Evolutionary conservation across 2,113 vertebrate genomes (phyloP).

Genomic region (Pardalotus punctatus): DNA sequence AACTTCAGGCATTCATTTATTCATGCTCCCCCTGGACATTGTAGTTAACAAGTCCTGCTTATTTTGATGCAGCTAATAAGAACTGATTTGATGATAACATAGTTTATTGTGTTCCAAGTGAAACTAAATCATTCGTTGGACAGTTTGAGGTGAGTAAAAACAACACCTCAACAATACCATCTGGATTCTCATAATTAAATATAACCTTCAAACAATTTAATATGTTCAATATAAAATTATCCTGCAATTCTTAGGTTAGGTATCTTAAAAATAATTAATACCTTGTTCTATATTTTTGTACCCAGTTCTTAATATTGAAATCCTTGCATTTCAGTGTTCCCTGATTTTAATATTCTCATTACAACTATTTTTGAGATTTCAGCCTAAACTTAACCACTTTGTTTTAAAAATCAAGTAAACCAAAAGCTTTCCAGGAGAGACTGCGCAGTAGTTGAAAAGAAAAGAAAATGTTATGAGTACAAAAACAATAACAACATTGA

Average conservation of each 20-base stretch:
- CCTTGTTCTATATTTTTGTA: background rate
- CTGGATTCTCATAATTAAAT: constrained; percentile 45
- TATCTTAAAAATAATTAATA: background rate
- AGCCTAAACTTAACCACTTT: background rate
- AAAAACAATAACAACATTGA: background rate
- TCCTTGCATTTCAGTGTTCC: background rate
- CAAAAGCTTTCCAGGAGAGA: background rate
- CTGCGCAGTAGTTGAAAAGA: background rate
- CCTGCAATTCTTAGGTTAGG: background rate
- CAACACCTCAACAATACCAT: constrained; percentile 24
- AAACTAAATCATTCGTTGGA: background rate
- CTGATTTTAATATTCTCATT: background rate
- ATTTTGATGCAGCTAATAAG: constrained; percentile 1
- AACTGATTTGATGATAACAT: constrained; percentile 12
- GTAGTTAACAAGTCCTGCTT: background rate
- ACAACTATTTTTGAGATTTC: background rate
- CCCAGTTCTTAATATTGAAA: background rate
- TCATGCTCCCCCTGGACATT: background rate
- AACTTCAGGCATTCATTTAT: background rate
- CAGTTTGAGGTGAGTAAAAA: constrained; percentile 28
- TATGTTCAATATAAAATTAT: background rate
- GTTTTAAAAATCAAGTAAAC: background rate
- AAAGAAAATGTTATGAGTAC: background rate
- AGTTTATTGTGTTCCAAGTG: background rate
- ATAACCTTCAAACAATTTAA: background rate